Evolutionary conservation across 2,113 vertebrate genomes (phyloP).

Genomic region (Hystrix brachyura): DNA sequence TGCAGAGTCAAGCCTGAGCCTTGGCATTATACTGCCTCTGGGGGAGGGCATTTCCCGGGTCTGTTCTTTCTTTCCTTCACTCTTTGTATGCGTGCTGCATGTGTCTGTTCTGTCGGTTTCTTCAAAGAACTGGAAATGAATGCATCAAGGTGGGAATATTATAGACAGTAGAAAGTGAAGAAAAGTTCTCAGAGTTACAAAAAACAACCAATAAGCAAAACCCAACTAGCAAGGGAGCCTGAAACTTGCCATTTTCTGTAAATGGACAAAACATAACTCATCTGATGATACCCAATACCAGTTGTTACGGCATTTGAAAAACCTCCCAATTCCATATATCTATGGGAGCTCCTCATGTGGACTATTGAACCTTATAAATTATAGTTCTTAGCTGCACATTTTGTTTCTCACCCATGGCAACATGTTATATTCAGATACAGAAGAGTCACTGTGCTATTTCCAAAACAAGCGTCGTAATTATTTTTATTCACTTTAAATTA

Average conservation of each 20-base stretch:
- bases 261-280: neutral
- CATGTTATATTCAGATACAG: neutral
- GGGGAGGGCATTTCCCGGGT: conserved; percentile 66
- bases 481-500: conserved; percentile 9
- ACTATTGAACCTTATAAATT: neutral
- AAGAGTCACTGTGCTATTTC: neutral
- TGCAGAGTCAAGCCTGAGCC: conserved; percentile 50
- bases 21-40: conserved; percentile 55
- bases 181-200: conserved; percentile 30
- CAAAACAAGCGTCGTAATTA: neutral
- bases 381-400: neutral
- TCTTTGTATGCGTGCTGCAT: conserved; percentile 68
- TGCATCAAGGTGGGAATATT: neutral
- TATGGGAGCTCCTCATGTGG: no score
- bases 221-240: neutral
- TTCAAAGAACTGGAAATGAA: conserved; percentile 9
- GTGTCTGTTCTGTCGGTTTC: conserved; percentile 42
- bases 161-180: neutral
- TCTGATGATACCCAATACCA: neutral
- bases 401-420: neutral
- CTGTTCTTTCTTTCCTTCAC: conserved; percentile 56
- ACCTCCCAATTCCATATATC: neutral
- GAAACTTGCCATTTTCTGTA: neutral
- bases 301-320: neutral
- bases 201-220: neutral